Evolutionary conservation across 2,797 vertebrate species (phyloP), one percentile per base, ranked within the genome.

Genomic region (Pipistrellus kuhlii): DNA sequence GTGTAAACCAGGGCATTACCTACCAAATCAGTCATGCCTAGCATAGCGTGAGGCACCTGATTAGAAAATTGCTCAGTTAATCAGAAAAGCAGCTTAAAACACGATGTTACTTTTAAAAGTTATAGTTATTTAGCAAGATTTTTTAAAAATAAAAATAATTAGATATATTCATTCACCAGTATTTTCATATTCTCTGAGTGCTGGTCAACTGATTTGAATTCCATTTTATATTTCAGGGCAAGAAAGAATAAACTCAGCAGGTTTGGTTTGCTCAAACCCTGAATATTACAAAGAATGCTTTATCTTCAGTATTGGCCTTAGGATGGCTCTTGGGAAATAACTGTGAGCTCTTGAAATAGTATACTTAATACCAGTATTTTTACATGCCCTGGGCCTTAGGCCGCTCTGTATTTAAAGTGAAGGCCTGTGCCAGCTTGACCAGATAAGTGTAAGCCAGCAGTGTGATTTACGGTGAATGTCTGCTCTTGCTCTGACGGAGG

Each of bases 71-170:
- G 46, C 6, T 25, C 59, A 71, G 30, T 66, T 62, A 68, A 51
- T 41, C n/a, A 90, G 71, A 81, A 85, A 80, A 73, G 6, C 38
- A 62, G 72, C 53, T 88, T 92, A 38, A 92, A 89, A 13, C 0
- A 18, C 2, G 17, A 20, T 91, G 72, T 38, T 81, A 23, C 38
- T 78, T 57, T 35, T 11, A 44, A 87, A 83, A 35, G 20, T 64
- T 78, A 55, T 25, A 86, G 46, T 69, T 82, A 55, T 14, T 25
- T 69, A 59, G 85, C 41, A 64, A 77, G 8, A 71, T 83, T 90
- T 94, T 72, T 55, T 41, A 75, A 72, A 69, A 48, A 69, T 68
- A 93, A 78, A 77, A 77, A 78, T 4, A 46, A 17, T 55, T 10
- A 32, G 4, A 41, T 41, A 8, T 91, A 23, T 62, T 91, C 51